Conservation (phyloP, 1,140 invertebrate species). For the Ganaspis sp. region DNA sequence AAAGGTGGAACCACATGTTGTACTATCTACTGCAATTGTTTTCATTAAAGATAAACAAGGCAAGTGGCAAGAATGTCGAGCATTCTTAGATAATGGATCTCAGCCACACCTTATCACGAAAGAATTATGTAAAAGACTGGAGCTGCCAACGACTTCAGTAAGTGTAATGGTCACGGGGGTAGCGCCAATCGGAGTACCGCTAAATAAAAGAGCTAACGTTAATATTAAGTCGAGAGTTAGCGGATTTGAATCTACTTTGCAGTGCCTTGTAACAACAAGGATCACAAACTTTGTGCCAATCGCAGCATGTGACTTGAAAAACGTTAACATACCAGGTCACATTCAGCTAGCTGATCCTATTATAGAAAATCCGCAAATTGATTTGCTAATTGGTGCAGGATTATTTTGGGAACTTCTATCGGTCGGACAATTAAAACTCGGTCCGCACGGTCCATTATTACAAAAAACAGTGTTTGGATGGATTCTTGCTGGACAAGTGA, state of each 20-base stretch:
- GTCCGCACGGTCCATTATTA: background rate
- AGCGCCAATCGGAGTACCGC: background rate
- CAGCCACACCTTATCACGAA: slow-evolving; percentile 33
- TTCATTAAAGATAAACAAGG: slow-evolving; percentile 9
- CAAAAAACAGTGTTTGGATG: slow-evolving; percentile 36
- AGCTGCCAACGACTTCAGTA: background rate
- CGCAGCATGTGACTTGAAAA: background rate
- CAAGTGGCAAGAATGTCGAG: slow-evolving; percentile 26
- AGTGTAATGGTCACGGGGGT: background rate
- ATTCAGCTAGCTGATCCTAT: slow-evolving; percentile 25
- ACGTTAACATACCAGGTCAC: background rate
- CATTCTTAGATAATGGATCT: slow-evolving; percentile 36
- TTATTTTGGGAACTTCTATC: slow-evolving; percentile 35
- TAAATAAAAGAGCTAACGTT: background rate
- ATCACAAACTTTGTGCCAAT: no score
- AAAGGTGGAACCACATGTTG: background rate
- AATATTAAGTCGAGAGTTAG: background rate
- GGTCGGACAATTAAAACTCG: background rate
- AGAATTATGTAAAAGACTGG: background rate
- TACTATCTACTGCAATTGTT: slow-evolving; percentile 34
- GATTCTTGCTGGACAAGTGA: slow-evolving; percentile 24
- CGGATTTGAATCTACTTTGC: background rate
- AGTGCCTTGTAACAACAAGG: background rate
- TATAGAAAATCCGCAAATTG: slow-evolving; percentile 14
- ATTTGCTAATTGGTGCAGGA: slow-evolving; percentile 25